Evolutionary conservation across 2,113 vertebrate species (phyloP), one percentile per base, ranked within the genome.

Genomic region (Lepus timidus): DNA sequence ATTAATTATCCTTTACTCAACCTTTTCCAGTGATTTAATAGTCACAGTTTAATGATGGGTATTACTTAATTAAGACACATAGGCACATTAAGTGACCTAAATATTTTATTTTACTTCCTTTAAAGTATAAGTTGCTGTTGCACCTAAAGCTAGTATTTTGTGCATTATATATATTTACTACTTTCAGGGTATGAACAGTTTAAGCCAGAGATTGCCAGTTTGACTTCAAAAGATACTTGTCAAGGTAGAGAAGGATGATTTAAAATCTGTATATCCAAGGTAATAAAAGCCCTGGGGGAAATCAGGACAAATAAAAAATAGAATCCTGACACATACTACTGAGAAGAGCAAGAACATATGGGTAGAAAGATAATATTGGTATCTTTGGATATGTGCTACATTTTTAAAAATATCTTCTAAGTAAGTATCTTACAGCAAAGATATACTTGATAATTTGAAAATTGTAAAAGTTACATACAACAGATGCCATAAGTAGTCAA

Each of bases 81-180:
- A 58, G 17, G 8, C 62, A 29, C 51, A 36, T 74, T 78, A 85
- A 90, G 29, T 85, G 81, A 81, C 27, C 31, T 29, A 61, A 51
- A n/a, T 89, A 31, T 29, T 88, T 92, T 90, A 33, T 70, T 94
- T 93, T 65, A 55, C 55, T 92, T 67, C 25, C 67, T 90, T 76
- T 93, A 79, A 86, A 74, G 55, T 58, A 33, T 33, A 92, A 85
- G 68, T 85, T 88, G 44, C 39, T 85, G 39, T 44, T 86, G 39
- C 23, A 44, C n/a, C 29, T 85, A 86, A 90, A 85, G 3, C 1
- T 90, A n/a, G 3, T 85, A 68, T 91, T 58, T 79, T 91, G 71
- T 22, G 44, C 29, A 70, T 73, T 73, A 39, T 70, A 29, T 68
- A 44, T 13, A 79, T 70, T 51, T 94, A 12, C 23, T 70, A 86